These are phyloP conservation scores for Morus bassanus DNA, from an alignment of 2,797 vertebrate genomes.

Conservation along the genomic window DNA sequence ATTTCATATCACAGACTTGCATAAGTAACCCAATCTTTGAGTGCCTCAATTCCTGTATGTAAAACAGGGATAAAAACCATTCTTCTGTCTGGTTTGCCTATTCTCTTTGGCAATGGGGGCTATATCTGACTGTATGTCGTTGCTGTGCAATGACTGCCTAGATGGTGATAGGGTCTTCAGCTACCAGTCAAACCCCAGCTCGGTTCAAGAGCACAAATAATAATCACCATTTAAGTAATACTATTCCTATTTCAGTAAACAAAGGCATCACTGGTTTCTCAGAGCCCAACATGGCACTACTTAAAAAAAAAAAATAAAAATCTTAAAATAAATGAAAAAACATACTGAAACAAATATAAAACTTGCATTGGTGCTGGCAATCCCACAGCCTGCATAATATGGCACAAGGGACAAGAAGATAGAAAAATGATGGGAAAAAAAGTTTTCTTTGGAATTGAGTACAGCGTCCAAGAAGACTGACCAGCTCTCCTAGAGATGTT, in stretches of 20 bases:
- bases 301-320: not conserved
- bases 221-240: not conserved
- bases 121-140: not conserved
- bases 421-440: not conserved
- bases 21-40: not conserved
- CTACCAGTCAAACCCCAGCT: not conserved
- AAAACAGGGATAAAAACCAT: not conserved
- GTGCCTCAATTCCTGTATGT: not conserved
- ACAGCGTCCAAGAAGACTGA: not conserved
- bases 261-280: not conserved
- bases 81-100: not conserved
- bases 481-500: not conserved
- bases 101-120: not conserved
- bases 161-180: not conserved
- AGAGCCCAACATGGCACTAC: not conserved
- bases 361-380: not conserved
- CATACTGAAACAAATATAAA: not conserved
- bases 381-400: not conserved
- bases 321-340: not conserved
- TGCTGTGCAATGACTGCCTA: not conserved
- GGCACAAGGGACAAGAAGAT: not conserved
- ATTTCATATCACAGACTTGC: not conserved
- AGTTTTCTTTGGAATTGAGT: not conserved
- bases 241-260: not conserved
- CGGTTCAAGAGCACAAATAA: not conserved